These are phyloP conservation scores for Apodemus sylvaticus DNA, from an alignment of 2,113 vertebrate species.

Conservation along the genomic window DNA sequence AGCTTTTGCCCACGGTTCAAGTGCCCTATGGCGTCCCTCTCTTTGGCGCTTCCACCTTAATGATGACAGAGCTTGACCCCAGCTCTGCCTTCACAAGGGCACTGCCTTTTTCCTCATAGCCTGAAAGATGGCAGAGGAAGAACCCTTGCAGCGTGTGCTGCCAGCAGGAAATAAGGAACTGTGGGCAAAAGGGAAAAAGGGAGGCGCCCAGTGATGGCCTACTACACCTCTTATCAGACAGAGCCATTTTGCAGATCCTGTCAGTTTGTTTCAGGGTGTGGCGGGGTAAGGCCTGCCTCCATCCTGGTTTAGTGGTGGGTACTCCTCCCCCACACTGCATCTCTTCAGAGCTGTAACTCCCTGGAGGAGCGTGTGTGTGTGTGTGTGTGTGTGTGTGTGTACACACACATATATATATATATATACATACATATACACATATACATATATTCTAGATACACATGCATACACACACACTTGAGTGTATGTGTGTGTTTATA, in stretches of 20 bases:
- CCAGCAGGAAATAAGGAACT: background rate
- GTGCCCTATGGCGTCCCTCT: background rate
- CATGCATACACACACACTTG: no score
- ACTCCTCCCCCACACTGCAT: background rate
- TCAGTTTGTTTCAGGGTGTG: constrained; percentile 35
- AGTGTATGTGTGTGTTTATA: no score
- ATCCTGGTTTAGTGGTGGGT: background rate
- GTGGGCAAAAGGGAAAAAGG: background rate
- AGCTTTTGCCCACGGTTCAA: background rate
- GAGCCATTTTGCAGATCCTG: constrained; percentile 52
- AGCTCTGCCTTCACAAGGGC: background rate
- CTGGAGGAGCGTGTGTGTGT: no score
- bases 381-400: no score
- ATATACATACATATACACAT: no score
- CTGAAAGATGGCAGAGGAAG: background rate
- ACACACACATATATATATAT: rapidly evolving
- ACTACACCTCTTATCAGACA: background rate
- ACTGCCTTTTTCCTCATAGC: background rate
- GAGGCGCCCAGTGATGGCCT: background rate
- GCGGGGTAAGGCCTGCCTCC: background rate
- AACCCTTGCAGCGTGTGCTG: background rate
- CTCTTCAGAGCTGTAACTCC: background rate
- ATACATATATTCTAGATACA: no score
- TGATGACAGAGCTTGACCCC: background rate
- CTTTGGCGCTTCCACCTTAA: background rate